Evolutionary conservation across 2,113 vertebrate species (phyloP).

Genomic region (Astatotilapia flaviijosephi): DNA sequence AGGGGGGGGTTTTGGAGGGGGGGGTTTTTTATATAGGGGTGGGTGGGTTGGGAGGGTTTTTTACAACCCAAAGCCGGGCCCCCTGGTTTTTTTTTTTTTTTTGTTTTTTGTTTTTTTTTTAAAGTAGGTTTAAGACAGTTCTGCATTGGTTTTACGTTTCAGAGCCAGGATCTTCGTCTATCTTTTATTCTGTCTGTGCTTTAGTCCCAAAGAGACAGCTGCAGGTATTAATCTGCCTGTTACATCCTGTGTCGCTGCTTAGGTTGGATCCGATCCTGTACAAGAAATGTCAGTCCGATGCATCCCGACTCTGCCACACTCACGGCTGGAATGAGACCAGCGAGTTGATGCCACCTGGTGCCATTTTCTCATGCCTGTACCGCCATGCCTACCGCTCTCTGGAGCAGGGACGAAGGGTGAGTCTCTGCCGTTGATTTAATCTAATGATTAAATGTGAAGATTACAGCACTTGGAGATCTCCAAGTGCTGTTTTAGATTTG

Average conservation of each 20-base stretch:
- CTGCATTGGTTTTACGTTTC: background rate
- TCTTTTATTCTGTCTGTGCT: background rate
- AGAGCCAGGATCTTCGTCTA: background rate
- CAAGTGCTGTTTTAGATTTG: background rate
- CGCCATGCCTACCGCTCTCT: constrained; percentile 92
- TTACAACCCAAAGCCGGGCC: too few relatives aligned
- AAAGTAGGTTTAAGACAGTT: background rate
- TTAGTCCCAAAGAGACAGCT: rapidly evolving
- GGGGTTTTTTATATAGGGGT: too few relatives aligned
- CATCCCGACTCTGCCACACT: constrained; percentile 89
- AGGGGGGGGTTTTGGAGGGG: too few relatives aligned
- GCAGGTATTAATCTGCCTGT: constrained; percentile 74
- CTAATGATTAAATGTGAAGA: background rate
- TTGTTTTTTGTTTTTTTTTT: too few relatives aligned
- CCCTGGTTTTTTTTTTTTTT: rapidly evolving
- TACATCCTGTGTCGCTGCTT: constrained; percentile 16
- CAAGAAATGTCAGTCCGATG: constrained; percentile 93
- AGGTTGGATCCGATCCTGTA: constrained; percentile 92
- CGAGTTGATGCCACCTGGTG: constrained; percentile 88
- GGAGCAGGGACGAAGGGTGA: constrained; percentile 90
- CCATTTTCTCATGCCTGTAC: constrained; percentile 96
- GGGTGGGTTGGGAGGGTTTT: too few relatives aligned
- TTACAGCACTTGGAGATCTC: rapidly evolving
- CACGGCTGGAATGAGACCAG: constrained; percentile 94
- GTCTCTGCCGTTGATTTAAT: background rate